phyloP scores from a whole-genome alignment of 1,140 invertebrate species.

The Ylistrum balloti region DNA sequence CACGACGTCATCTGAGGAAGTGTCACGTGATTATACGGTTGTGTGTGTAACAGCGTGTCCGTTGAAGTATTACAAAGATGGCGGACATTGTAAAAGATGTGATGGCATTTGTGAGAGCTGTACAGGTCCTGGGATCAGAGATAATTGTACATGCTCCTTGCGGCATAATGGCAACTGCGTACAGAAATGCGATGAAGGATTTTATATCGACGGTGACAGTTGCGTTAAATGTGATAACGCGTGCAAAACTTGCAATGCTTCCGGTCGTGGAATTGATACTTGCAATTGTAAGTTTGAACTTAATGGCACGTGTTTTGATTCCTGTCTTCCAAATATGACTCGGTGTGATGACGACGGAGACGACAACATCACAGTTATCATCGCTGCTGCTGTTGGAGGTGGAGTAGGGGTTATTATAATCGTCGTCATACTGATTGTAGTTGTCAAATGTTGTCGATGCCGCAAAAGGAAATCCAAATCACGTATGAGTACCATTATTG shows the following conservation, averaged over 20 bases:
- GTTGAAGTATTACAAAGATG: background rate
- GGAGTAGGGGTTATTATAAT: background rate
- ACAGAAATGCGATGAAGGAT: background rate
- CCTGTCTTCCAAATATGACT: background rate
- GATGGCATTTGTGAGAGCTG: background rate
- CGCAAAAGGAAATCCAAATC: background rate
- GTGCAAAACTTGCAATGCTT: background rate
- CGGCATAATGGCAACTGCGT: background rate
- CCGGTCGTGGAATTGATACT: background rate
- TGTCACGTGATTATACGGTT: background rate
- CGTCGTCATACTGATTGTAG: background rate
- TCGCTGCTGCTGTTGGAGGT: background rate
- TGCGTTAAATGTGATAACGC: background rate
- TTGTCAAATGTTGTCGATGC: background rate
- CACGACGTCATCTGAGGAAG: background rate
- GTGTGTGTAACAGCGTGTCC: background rate
- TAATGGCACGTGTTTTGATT: background rate
- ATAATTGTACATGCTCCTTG: background rate
- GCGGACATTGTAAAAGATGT: background rate
- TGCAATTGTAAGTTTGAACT: background rate
- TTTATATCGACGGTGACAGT: background rate
- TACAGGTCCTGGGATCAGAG: background rate
- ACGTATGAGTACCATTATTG: conserved; percentile 5
- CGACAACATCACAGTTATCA: background rate
- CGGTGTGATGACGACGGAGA: background rate